Base-by-base conservation (phyloP, 2,888 invertebrate genomes). In the Pilophorus perplexus region DNA sequence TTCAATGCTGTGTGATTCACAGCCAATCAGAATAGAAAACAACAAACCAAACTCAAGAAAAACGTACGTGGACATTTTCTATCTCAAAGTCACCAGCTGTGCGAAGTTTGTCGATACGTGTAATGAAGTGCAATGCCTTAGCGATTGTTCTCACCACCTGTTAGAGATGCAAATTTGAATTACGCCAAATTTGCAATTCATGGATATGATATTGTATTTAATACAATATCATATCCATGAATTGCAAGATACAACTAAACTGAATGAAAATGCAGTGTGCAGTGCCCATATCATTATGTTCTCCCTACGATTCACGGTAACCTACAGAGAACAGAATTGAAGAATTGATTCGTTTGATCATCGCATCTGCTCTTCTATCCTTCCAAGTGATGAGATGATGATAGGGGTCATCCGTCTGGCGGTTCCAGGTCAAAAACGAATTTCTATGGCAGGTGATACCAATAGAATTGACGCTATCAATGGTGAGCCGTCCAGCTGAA, bases 311-410 rank as follows among this genome's bases (percentile, higher is more conserved):
- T n/a, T n/a, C n/a, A n/a, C n/a, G n/a, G n/a, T n/a, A n/a, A n/a
- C n/a, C n/a, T n/a, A n/a, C n/a, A n/a, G n/a, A n/a, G n/a, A n/a
- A n/a, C n/a, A n/a, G n/a, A n/a, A n/a, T n/a, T n/a, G n/a, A n/a
- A n/a, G n/a, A n/a, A n/a, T n/a, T n/a, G n/a, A n/a, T n/a, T n/a
- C n/a, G n/a, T n/a, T n/a, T n/a, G n/a, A 90, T 90, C 66, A 89
- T 77, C 40, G 81, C 77, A 73, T 87, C 84, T 18, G 90, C 88
- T 64, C 94, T 81, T 68, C 88, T 75, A 77, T 95, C 95, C 75
- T 93, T 92, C 95, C 95, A 95, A 16, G 90, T 89, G 72, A 93
- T 88, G 72, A 94, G 88, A 72, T 87, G 88, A 76, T 92, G 92
- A 77, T 87, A 90, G 23, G 87, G 84, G 73, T 83, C 82, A 1